Base-by-base conservation (phyloP, 2,888 invertebrate genomes). In the Drosophila borealis region DNA sequence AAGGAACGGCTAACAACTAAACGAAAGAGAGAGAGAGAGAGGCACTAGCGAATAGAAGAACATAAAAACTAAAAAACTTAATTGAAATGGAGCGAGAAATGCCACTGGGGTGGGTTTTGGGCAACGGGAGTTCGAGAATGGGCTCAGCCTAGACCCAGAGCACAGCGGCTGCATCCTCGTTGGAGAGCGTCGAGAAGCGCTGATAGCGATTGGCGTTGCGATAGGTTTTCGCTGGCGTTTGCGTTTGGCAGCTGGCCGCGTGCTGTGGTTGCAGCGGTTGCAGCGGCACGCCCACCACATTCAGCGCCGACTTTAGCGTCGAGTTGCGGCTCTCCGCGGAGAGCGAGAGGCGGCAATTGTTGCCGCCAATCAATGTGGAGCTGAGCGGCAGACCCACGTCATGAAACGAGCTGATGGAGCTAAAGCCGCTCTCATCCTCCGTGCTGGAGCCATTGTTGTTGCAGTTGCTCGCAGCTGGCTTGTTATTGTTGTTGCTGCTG, bases 401-500 rank as follows among this genome's bases (percentile, higher is more conserved):
- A 92, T 96, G 96, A 90, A 96, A 96, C 8, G 96, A 96, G 91
- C 95, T 96, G 94, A 97, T 96, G 9, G 96, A 96, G 13, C 96
- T 96, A 92, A 97, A 97, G 33, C 97, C 97, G 89, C 96, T 97
- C 91, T 97, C 97, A 83, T 96, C 96, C 90, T 97, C 97, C 1
- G 92, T 92, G 66, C 91, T 91, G 29, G 92, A 92, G 36, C 90
- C 89, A 61, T 74, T 59, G 61, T 54, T 29, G 3, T 53, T 41
- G 33, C 19, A 33, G 42, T 3, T 62, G 33, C 25, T 64, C 61
- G 42, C 68, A 61, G 54, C 63, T 71, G 80, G 56, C 6, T 76
- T 57, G 21, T 29, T 8, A 14, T 45, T 72, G n/a, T 14, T 74
- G 55, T 48, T 79, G 73, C 13, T 71, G 59, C 34, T 71, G 66